Base-by-base conservation (phyloP, 1,140 invertebrate genomes). In the Belonocnema kinseyi region DNA sequence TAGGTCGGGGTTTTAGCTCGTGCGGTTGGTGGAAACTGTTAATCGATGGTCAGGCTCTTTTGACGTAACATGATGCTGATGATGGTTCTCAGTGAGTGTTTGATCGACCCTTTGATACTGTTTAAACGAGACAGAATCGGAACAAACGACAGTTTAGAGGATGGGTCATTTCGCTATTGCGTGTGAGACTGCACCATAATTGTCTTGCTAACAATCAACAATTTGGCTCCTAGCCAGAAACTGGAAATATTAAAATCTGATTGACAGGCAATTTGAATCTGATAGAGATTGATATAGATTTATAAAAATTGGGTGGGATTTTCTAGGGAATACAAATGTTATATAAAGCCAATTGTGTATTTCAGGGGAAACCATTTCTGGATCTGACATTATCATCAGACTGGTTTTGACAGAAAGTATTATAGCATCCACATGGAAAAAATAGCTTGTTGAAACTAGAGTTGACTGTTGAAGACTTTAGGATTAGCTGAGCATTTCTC, bases 41-140 rank as follows among this genome's bases (percentile, higher is more conserved):
- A 66, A 66, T 66, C 61, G 61, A 66, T 66, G 61, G 61, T 66
- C 61, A 66, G 61, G 61, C 46, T 66, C 61, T 46, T 66, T 66
- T 66, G 61, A 66, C 61, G 33, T 33, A 46, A 33, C 21, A 40
- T 40, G 61, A 66, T 66, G 61, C 12, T 40, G 11, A 40, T 40
- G 61, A 66, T 66, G 61, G 26, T n/a, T 14, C 14, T 16, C 10
- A 40, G 13, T 19, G 5, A 7, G 8, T 16, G 26, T 33, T 13
- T 12, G 21, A 16, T 54, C 13, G 12, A 16, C 21, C 58, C 26
- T 66, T 66, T 58, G 56, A 66, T 66, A 66, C 21, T 66, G 61
- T n/a, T 13, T 33, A 66, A 40, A 16, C 56, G 19, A 26, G n/a
- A 56, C 26, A 40, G 61, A 66, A 66, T 66, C 33, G 3, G 61